Base-by-base conservation (phyloP, 1,140 invertebrate species). In the Psix sp. region DNA sequence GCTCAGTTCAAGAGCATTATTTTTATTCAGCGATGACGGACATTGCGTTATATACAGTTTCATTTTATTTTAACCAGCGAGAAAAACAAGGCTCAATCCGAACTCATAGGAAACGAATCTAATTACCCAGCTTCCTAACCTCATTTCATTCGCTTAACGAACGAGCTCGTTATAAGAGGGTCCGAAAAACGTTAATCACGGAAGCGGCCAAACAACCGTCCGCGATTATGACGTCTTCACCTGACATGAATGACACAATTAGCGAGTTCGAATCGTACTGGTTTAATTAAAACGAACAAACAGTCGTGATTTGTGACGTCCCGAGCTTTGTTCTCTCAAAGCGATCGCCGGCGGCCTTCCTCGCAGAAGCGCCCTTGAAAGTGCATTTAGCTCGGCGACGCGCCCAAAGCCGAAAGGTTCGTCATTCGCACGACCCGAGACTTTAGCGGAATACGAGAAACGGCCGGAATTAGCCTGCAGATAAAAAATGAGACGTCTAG, bases 371-470 rank as follows among this genome's bases (percentile, higher is more conserved):
- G 70, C 60, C 70, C 60, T 66, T 73, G 70, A 66, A 73, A 66
- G 49, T 73, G 48, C 62, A 66, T 73, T 73, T 62, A 16, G 62
- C 49, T 63, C n/a, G 42, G 56, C 46, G 18, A 36, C 31, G 11
- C 17, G 36, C 42, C n/a, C 42, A 18, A 24, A 54, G 17, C 33
- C 60, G 43, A 67, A 67, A 46, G 42, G 33, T 42, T 68, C 45
- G 54, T 74, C 26, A 56, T 72, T 63, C 56, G 63, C n/a, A n/a
- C n/a, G n/a, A n/a, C n/a, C n/a, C n/a, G n/a, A n/a, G 16, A 51
- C 56, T n/a, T n/a, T n/a, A n/a, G 60, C 63, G 66, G 51, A 66
- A 66, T 63, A 74, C 71, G 75, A 62, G n/a, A n/a, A n/a, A n/a
- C 26, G 26, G 6, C 7, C 26, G n/a, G n/a, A 29, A 10, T 29